phyloP scores from a whole-genome alignment of 2,888 invertebrate species.

The Drosophila mercatorum region DNA sequence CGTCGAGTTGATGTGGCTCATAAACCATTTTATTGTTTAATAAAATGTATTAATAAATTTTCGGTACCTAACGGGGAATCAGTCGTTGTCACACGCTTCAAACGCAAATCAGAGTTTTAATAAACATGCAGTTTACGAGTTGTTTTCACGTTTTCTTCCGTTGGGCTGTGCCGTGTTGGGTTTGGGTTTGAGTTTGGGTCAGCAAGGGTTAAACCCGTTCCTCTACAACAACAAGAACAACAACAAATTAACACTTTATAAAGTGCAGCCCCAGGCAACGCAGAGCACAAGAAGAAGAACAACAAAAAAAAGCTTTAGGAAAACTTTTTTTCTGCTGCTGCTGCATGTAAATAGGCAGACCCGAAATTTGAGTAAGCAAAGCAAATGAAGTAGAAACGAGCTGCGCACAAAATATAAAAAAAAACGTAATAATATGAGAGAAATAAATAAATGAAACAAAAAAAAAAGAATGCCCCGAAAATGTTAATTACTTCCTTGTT shows the following conservation, averaged over 20 bases:
- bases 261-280: constrained; percentile 71
- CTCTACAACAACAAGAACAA: constrained; percentile 27
- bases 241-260: constrained; percentile 81
- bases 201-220: constrained; percentile 68
- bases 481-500: constrained; percentile 82
- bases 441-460: constrained; percentile 32
- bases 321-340: constrained; percentile 35
- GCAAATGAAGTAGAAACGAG: constrained; percentile 76
- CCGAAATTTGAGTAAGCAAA: constrained; percentile 79
- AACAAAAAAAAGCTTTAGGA: constrained; percentile 28
- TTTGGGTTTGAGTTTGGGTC: background rate
- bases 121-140: constrained; percentile 40
- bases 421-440: constrained; percentile 15
- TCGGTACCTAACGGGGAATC: constrained; percentile 61
- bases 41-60: constrained; percentile 78
- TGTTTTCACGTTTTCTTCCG: constrained; percentile 1
- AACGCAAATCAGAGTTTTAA: constrained; percentile 66
- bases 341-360: constrained; percentile 70
- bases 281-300: background rate
- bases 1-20: constrained; percentile 44
- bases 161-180: constrained; percentile 4
- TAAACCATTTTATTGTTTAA: constrained; percentile 75
- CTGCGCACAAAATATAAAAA: constrained; percentile 14
- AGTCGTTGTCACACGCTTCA: constrained; percentile 57
- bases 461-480: constrained; percentile 62